Evolutionary conservation across 2,797 vertebrate species (phyloP).

Genomic region (Moxostoma hubbsi): DNA sequence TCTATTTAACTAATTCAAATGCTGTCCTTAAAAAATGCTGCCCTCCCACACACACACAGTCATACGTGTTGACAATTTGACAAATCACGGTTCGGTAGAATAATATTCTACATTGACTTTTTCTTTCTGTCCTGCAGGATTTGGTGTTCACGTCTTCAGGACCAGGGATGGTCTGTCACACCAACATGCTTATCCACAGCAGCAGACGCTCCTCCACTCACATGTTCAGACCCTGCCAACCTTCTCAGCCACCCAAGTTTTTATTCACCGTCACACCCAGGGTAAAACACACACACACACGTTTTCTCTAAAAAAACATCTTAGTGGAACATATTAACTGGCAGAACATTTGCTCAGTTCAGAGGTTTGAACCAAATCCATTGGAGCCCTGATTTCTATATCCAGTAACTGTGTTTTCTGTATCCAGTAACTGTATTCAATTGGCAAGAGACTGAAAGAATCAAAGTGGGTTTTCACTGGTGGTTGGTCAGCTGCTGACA

Average conservation of each 20-base stretch:
- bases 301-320: background rate
- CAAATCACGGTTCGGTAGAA: background rate
- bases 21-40: background rate
- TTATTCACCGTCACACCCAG: slow-evolving; percentile 86
- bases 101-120: slow-evolving; percentile 13
- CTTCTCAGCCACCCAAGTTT: slow-evolving; percentile 88
- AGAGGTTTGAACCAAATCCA: slow-evolving; percentile 17
- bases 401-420: background rate
- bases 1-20: background rate
- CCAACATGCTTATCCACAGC: slow-evolving; percentile 81
- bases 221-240: slow-evolving; percentile 81
- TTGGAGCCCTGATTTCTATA: background rate
- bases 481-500: slow-evolving; percentile 51
- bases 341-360: slow-evolving; percentile 4
- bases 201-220: slow-evolving; percentile 78
- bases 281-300: slow-evolving; percentile 76
- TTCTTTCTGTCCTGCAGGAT: slow-evolving; percentile 65
- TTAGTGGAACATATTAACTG: background rate
- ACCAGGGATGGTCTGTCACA: slow-evolving; percentile 82
- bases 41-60: slow-evolving; percentile 12
- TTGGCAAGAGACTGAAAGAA: slow-evolving; percentile 21
- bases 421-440: slow-evolving; percentile 1
- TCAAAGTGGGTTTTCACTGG: slow-evolving; percentile 12
- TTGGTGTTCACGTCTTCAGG: slow-evolving; percentile 90
- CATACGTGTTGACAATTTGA: background rate